phyloP scores from a whole-genome alignment of 2,888 invertebrate genomes.

The Chironomus tentans region DNA sequence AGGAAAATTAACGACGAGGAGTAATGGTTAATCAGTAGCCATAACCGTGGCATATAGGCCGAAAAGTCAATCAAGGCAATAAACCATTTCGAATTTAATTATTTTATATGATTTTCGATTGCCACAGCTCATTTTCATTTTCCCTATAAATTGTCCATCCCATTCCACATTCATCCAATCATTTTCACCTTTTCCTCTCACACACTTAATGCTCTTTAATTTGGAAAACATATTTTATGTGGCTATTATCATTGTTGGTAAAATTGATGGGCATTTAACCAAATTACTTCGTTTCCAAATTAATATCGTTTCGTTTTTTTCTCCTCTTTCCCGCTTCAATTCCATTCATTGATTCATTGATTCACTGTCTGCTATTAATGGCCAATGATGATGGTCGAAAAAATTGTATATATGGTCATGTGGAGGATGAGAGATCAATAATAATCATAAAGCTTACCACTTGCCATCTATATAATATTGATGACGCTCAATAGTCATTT shows the following conservation, averaged over 20 bases:
- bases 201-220: background rate
- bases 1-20: background rate
- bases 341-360: background rate
- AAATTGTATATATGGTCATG: background rate
- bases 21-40: background rate
- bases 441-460: conserved; percentile 5
- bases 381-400: conserved; percentile 19
- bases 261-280: conserved; percentile 26
- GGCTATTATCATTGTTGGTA: conserved; percentile 17
- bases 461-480: background rate
- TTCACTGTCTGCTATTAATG: background rate
- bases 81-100: conserved; percentile 26
- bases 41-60: background rate
- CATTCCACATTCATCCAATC: background rate
- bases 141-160: background rate
- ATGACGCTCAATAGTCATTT: background rate
- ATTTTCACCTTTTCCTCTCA: background rate
- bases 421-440: background rate
- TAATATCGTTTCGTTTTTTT: background rate
- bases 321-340: background rate
- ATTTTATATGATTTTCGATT: conserved; percentile 15
- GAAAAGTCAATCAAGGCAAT: conserved; percentile 24
- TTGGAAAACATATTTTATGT: conserved; percentile 20
- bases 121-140: background rate
- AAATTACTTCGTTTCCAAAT: conserved; percentile 23